A percentile compares a stretch with the other conserved stretches of the same genome.
These are phyloP conservation scores for Scomber japonicus DNA, from an alignment of 2,113 vertebrate species.

Conservation along the genomic window DNA sequence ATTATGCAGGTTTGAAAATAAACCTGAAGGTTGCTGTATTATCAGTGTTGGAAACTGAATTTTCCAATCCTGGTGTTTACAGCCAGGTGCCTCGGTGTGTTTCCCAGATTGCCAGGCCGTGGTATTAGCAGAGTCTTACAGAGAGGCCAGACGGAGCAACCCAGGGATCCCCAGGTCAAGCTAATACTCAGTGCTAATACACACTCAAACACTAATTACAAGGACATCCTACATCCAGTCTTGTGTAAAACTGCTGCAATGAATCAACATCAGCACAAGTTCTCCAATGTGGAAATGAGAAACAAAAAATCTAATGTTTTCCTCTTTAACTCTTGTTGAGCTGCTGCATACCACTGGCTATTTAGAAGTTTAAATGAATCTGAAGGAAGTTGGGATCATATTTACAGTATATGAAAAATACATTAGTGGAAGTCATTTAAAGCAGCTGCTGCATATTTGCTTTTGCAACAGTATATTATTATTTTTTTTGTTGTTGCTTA, in stretches of 20 bases:
- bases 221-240: slow-evolving; percentile 22
- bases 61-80: background rate
- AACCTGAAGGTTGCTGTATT: background rate
- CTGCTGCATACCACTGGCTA: too few relatives aligned
- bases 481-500: too few relatives aligned
- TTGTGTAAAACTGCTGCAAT: slow-evolving; percentile 31
- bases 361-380: too few relatives aligned
- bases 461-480: too few relatives aligned
- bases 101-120: slow-evolving; percentile 40
- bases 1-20: background rate
- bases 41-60: background rate
- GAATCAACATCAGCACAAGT: background rate
- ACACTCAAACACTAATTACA: slow-evolving; percentile 62
- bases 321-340: background rate
- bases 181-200: slow-evolving; percentile 58
- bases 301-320: slow-evolving; percentile 5
- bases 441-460: too few relatives aligned
- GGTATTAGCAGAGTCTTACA: slow-evolving; percentile 71
- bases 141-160: slow-evolving; percentile 67
- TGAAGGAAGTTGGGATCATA: too few relatives aligned
- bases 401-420: too few relatives aligned
- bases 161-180: slow-evolving; percentile 62
- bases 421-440: too few relatives aligned
- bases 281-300: too few relatives aligned
- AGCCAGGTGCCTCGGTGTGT: slow-evolving; percentile 17